These are phyloP conservation scores for Alcis repandata DNA, from an alignment of 2,888 invertebrate species.

Conservation along the genomic window DNA sequence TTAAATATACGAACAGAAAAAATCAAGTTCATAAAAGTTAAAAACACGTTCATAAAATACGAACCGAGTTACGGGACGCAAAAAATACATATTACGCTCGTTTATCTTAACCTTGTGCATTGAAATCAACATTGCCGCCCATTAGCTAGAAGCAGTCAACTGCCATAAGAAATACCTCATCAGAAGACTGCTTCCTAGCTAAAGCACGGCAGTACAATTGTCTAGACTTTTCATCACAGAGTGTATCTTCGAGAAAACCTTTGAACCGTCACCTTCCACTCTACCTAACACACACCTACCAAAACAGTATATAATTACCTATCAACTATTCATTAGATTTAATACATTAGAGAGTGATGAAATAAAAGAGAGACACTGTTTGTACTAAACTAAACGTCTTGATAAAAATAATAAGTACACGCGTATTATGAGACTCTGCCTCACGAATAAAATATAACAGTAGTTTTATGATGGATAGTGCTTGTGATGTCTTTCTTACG, in stretches of 20 bases:
- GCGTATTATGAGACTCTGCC: slow-evolving; percentile 78
- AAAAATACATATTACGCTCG: neutral
- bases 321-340: slow-evolving; percentile 56
- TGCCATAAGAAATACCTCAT: neutral
- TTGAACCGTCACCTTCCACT: slow-evolving; percentile 75
- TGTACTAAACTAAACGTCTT: slow-evolving; percentile 82
- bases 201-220: slow-evolving; percentile 12
- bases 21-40: neutral
- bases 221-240: slow-evolving; percentile 76
- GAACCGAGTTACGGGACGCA: neutral
- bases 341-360: slow-evolving; percentile 84
- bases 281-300: slow-evolving; percentile 69
- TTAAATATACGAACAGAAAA: neutral
- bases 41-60: too few species aligned
- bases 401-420: slow-evolving; percentile 78
- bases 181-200: neutral
- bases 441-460: slow-evolving; percentile 57
- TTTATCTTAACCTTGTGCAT: neutral
- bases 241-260: slow-evolving; percentile 70
- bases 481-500: slow-evolving; percentile 80
- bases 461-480: slow-evolving; percentile 60
- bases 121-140: neutral
- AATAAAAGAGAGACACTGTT: slow-evolving; percentile 83
- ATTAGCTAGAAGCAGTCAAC: neutral
- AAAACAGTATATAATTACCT: slow-evolving; percentile 68